These are phyloP conservation scores for Drosophila monieri DNA, from an alignment of 2,888 invertebrate genomes.

Conservation along the genomic window DNA sequence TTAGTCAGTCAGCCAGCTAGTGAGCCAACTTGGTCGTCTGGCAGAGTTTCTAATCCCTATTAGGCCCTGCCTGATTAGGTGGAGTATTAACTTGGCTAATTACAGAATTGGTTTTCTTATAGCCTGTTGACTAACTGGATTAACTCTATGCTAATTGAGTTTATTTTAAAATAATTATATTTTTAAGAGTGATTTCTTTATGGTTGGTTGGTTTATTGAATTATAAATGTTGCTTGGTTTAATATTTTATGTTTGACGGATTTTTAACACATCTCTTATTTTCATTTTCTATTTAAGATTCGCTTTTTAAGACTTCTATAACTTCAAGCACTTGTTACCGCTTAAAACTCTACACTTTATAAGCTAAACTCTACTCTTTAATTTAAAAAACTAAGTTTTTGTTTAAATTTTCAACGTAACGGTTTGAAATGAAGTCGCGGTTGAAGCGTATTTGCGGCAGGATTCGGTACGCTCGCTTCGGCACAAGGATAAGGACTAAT, in stretches of 20 bases:
- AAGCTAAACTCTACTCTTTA: neutral
- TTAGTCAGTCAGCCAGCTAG: neutral
- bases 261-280: neutral
- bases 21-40: neutral
- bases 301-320: neutral
- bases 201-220: neutral
- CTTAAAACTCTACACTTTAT: neutral
- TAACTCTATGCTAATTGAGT: conserved; percentile 7
- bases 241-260: no score
- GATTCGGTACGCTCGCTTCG: conserved; percentile 66
- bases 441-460: conserved; percentile 20
- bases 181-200: neutral
- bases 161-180: conserved; percentile 3
- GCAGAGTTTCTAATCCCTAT: conserved; percentile 19
- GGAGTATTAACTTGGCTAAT: conserved; percentile 24
- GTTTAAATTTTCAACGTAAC: conserved; percentile 8
- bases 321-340: neutral
- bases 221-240: neutral
- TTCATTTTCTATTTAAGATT: neutral
- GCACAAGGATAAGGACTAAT: conserved; percentile 73
- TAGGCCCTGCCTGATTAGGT: conserved; percentile 22
- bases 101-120: conserved; percentile 23
- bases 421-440: conserved; percentile 19
- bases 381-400: neutral
- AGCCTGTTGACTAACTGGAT: conserved; percentile 8